Evolutionary conservation across 2,888 invertebrate genomes (phyloP).

Genomic region (Bellardia bayeri): DNA sequence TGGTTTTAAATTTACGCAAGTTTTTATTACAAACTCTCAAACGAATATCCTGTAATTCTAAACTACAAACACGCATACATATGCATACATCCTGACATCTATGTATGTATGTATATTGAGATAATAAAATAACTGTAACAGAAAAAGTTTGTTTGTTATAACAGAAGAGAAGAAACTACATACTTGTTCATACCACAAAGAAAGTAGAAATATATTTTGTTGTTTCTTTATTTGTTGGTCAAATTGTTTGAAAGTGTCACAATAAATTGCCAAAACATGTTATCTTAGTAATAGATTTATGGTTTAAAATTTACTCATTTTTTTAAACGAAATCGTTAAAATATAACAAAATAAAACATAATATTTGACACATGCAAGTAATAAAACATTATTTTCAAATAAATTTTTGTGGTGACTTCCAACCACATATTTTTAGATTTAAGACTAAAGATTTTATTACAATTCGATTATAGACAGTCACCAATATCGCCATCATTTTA

Average conservation of each 20-base stretch:
- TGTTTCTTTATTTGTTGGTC: slow-evolving; percentile 67
- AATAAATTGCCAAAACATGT: slow-evolving; percentile 73
- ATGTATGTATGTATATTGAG: not conserved
- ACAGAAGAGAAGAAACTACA: not conserved
- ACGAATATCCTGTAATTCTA: slow-evolving; percentile 19
- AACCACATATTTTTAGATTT: slow-evolving; percentile 5
- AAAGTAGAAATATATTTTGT: not conserved
- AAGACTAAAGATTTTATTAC: slow-evolving; percentile 47
- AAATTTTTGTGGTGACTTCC: slow-evolving; percentile 40
- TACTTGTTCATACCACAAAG: not conserved
- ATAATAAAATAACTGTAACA: slow-evolving; percentile 27
- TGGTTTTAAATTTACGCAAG: slow-evolving; percentile 54
- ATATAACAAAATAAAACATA: slow-evolving; percentile 44
- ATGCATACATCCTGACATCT: slow-evolving; percentile 16
- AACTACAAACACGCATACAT: not conserved
- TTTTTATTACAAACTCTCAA: slow-evolving; percentile 50
- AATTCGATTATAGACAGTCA: slow-evolving; percentile 48
- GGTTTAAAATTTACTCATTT: slow-evolving; percentile 54
- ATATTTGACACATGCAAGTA: slow-evolving; percentile 66
- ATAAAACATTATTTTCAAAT: slow-evolving; percentile 67
- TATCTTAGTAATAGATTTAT: slow-evolving; percentile 69
- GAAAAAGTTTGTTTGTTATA: slow-evolving; percentile 36
- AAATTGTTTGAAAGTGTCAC: slow-evolving; percentile 74
- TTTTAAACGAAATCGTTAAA: slow-evolving; percentile 24
- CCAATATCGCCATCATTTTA: slow-evolving; percentile 16